Evolutionary conservation across 2,888 invertebrate genomes (phyloP).

Genomic region (Girardia tigrina): DNA sequence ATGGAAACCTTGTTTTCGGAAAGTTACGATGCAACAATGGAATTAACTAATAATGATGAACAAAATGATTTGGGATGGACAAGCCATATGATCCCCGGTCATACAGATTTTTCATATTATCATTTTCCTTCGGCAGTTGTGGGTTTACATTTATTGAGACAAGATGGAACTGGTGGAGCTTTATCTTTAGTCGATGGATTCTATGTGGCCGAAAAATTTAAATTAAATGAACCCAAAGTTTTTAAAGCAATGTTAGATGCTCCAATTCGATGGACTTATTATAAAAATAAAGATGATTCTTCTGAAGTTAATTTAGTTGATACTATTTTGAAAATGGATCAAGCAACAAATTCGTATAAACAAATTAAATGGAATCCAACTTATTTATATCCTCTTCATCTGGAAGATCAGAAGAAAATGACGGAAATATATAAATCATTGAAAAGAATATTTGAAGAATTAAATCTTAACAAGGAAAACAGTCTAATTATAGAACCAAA

Average conservation of each 20-base stretch:
- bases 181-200: slow-evolving; percentile 32
- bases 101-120: slow-evolving; percentile 29
- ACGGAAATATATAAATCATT: background rate
- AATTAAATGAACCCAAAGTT: slow-evolving; percentile 10
- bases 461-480: slow-evolving; percentile 27
- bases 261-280: slow-evolving; percentile 28
- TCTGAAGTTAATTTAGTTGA: background rate
- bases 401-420: background rate
- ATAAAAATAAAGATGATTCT: background rate
- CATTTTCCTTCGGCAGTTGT: slow-evolving; percentile 30
- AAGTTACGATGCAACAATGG: slow-evolving; percentile 32
- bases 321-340: slow-evolving; percentile 29
- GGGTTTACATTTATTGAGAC: slow-evolving; percentile 31
- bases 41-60: slow-evolving; percentile 24
- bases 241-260: slow-evolving; percentile 20
- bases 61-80: slow-evolving; percentile 33
- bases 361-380: slow-evolving; percentile 31
- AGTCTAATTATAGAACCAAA: background rate
- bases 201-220: slow-evolving; percentile 28
- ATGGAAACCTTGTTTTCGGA: slow-evolving; percentile 32
- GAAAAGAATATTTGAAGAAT: background rate
- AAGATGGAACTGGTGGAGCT: slow-evolving; percentile 27
- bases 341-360: background rate
- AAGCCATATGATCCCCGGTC: slow-evolving; percentile 3
- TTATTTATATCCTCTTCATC: slow-evolving; percentile 27